phyloP scores from a whole-genome alignment of 1,140 invertebrate genomes.

The Aphaenogaster floridana region DNA sequence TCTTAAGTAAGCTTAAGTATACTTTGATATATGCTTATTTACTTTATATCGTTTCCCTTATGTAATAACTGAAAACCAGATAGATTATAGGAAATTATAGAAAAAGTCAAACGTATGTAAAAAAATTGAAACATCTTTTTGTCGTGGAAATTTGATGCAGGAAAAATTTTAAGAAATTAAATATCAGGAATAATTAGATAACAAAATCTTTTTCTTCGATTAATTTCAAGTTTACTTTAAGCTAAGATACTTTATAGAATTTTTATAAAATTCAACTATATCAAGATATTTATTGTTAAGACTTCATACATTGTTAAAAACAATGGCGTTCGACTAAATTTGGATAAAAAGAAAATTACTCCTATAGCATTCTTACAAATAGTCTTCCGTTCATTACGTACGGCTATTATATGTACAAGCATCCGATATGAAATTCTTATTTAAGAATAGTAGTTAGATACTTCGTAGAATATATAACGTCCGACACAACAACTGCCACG shows the following conservation, averaged over 20 bases:
- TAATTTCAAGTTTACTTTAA: not conserved
- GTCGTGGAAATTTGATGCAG: not conserved
- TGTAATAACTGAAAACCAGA: slow-evolving; percentile 21
- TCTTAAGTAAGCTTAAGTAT: slow-evolving; percentile 41
- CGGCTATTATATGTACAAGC: not conserved
- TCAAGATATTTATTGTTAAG: not conserved
- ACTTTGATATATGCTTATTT: slow-evolving; percentile 35
- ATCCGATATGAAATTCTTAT: not conserved
- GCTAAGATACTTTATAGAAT: not conserved
- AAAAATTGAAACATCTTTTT: not conserved
- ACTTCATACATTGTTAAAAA: not conserved
- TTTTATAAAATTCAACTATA: not conserved
- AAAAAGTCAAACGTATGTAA: not conserved
- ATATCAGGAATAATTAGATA: not conserved
- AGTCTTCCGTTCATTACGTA: not conserved
- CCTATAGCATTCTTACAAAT: not conserved
- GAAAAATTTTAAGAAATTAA: not conserved
- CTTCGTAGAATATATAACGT: not conserved
- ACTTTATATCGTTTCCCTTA: slow-evolving; percentile 1
- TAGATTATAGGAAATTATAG: not conserved
- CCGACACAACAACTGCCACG: not conserved
- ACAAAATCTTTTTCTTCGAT: not conserved
- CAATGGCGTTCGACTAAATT: not conserved
- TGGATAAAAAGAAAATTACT: not conserved
- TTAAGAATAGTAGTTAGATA: slow-evolving; percentile 5